Evolutionary conservation across 2,797 vertebrate species (phyloP).

Genomic region (Ctenopoma multispine): DNA sequence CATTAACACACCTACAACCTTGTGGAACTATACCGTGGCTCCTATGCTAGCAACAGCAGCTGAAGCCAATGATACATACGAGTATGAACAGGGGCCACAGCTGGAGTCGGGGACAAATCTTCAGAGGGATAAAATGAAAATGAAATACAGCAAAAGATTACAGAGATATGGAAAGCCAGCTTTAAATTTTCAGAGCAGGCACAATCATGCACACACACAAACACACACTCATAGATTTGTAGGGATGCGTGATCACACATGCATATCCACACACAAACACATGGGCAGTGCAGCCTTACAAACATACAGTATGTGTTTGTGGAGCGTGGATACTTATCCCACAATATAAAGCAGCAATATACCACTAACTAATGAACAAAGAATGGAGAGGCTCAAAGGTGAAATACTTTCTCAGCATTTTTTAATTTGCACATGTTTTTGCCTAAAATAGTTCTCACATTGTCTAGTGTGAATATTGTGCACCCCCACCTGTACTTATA

Average conservation of each 20-base stretch:
- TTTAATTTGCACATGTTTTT: background rate
- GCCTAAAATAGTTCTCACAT: slow-evolving; percentile 7
- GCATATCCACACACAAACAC: slow-evolving; percentile 11
- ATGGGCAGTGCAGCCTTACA: slow-evolving; percentile 8
- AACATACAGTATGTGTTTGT: slow-evolving; percentile 10
- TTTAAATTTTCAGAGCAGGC: slow-evolving; percentile 54
- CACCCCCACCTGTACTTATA: background rate
- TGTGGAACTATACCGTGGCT: slow-evolving; percentile 40
- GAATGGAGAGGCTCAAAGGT: too few species aligned
- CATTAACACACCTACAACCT: slow-evolving; percentile 38
- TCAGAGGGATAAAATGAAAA: slow-evolving; percentile 69
- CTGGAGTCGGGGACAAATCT: slow-evolving; percentile 76
- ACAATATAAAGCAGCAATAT: background rate
- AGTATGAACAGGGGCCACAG: slow-evolving; percentile 73
- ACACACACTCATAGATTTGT: slow-evolving; percentile 13
- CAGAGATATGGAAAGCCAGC: slow-evolving; percentile 62
- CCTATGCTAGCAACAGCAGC: slow-evolving; percentile 41
- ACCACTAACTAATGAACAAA: background rate
- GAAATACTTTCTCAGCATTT: too few species aligned
- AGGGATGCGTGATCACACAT: background rate
- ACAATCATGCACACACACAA: slow-evolving; percentile 12
- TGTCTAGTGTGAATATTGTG: slow-evolving; percentile 13
- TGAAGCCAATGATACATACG: slow-evolving; percentile 70
- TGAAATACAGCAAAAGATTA: slow-evolving; percentile 73
- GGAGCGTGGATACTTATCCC: slow-evolving; percentile 3